A percentile compares a stretch with the other conserved stretches of the same genome.
Conservation (phyloP, 2,888 invertebrate species). For the Octonoba sinensis region DNA sequence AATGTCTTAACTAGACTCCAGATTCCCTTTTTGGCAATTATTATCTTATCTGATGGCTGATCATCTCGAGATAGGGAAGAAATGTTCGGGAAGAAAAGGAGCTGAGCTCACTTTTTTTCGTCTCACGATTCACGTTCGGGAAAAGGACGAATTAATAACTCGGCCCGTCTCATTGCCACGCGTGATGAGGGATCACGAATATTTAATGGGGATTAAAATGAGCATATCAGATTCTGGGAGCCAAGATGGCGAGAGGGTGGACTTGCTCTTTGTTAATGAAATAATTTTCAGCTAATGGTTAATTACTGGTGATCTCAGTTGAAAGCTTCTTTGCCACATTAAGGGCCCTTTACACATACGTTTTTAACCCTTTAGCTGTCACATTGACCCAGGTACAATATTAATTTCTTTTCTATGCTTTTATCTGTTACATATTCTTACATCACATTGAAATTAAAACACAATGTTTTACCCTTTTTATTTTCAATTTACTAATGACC, state of each 20-base stretch:
- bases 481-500: too few species aligned
- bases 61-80: constrained; percentile 3
- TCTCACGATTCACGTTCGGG: constrained; percentile 36
- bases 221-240: background rate
- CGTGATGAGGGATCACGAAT: constrained; percentile 51
- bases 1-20: constrained; percentile 54
- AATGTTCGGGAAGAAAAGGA: background rate
- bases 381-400: too few species aligned
- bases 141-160: constrained; percentile 41
- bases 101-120: constrained; percentile 6
- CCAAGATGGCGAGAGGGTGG: constrained; percentile 1
- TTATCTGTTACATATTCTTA: too few species aligned
- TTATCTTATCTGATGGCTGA: constrained; percentile 39
- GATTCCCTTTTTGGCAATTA: constrained; percentile 46
- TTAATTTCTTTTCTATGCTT: too few species aligned
- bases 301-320: too few species aligned
- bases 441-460: too few species aligned
- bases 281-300: constrained; percentile 4
- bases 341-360: too few species aligned
- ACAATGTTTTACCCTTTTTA: too few species aligned
- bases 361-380: too few species aligned
- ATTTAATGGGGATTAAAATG: constrained; percentile 52
- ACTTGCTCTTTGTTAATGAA: constrained; percentile 34
- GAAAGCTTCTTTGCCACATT: background rate
- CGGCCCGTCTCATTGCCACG: constrained; percentile 16